Base-by-base conservation (phyloP, 2,797 vertebrate species). In the Pristis pectinata region DNA sequence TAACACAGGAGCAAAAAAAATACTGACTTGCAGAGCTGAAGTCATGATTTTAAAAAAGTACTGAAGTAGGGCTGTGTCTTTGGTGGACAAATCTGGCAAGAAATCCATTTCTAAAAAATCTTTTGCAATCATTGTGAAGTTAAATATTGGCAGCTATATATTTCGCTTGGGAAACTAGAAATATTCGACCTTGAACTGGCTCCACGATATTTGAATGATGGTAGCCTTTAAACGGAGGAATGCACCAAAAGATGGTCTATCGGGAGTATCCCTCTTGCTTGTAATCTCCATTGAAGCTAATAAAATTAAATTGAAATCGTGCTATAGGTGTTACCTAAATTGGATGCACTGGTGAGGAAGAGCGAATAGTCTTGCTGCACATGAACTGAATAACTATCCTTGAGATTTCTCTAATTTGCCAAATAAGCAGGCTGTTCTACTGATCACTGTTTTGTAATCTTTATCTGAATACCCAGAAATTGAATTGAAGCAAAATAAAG, bases 281-380 rank as follows among this genome's bases (percentile, higher is more conserved):
- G 17, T 64, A 53, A 74, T 94, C 30, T 94, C 61, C 70, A 53
- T 74, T 74, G 72, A 93, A 93, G 44, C 70, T 93, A 93, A 93
- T 49, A 17, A 6, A n/a, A 94, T 53, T 76, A 49, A 74, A 76
- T 49, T 74, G 44, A 74, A 94, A 94, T 93, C 2, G 67, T 61
- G 61, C 64, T 37, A 10, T 70, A 93, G 37, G 8, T 93, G 37
- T 87, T 87, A 59, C 56, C 67, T 94, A n/a, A 94, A 94, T 76
- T 74, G 92, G 72, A 94, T 19, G 11, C 70, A 2, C 30, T 72
- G 72, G 93, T 5, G 27, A 94, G 44, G 8, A n/a, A 94, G 44
- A 53, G 30, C 19, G 61, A 41, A 76, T 76, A 74, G 2, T 27
- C 37, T 76, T 91, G 8, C 56, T 19, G 80, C 44, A 0, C 37